Evolutionary conservation across 2,888 invertebrate species (phyloP), one percentile per base, ranked within the genome.

Genomic region (Eupeodes luniger): DNA sequence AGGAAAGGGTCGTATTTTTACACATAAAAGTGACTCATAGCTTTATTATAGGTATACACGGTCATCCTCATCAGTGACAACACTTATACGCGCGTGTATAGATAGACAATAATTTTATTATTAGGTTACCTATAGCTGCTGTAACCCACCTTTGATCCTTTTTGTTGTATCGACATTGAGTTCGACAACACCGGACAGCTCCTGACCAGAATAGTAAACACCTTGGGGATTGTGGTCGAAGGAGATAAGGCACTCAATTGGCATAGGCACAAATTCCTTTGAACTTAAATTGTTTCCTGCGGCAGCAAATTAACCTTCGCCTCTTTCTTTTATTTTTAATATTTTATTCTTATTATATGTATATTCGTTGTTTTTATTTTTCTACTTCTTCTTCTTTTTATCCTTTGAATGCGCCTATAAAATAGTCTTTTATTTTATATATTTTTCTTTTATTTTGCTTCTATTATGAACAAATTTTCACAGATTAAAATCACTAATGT

Each of bases 191-290:
- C 93, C 93, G 90, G 93, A 93, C 90, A 93, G 90, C 87, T 93
- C 93, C 90, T 93, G 93, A 90, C 93, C 93, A 91, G 93, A 93
- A 93, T 93, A 93, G 91, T 93, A 93, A 91, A 93, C 93, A 92
- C 93, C 93, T 92, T 93, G 93, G 90, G 92, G 92, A 93, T 93
- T 93, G 90, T 93, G 92, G 92, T 93, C 93, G 90, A 93, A 93
- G 91, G 93, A 92, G 91, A 93, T 93, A 93, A 93, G 93, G 93
- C 93, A 93, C 93, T 93, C 93, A 92, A 93, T 93, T 91, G 93
- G 93, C 93, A 93, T 93, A 93, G 91, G 85, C 88, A 88, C 88
- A 85, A 81, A 62, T 81, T 87, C 84, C 84, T 87, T 80, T 77
- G 61, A 87, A 77, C 80, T 80, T 47, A 74, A 87, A 77, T 67